Base-by-base conservation (phyloP, 2,888 invertebrate genomes). In the Parochlus steinenii region DNA sequence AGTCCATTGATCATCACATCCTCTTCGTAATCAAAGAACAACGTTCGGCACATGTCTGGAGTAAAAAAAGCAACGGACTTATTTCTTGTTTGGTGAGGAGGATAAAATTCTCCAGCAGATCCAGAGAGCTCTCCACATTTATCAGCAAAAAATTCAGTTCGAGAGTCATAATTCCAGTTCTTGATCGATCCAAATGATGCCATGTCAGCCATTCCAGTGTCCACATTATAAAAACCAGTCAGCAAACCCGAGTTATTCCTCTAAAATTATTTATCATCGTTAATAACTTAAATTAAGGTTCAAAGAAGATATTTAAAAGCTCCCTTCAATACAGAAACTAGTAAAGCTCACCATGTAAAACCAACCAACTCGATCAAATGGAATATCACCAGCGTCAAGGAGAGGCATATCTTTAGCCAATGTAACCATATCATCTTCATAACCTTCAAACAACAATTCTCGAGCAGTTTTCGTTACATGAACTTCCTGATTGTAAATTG, bases 311-410 rank as follows among this genome's bases (percentile, higher is more conserved):
- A 22, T 22, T 22, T 22, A 8, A 22, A 8, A n/a, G 23, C n/a
- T 22, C n/a, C n/a, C 7, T 8, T 22, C 23, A 7, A 22, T 22
- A 8, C 23, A 22, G 10, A 22, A n/a, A n/a, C n/a, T n/a, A n/a
- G n/a, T n/a, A n/a, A n/a, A n/a, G n/a, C n/a, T n/a, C n/a, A n/a
- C n/a, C n/a, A n/a, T n/a, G n/a, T 83, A 87, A 57, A 90, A 89
- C 74, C 86, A 79, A 8, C 82, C 90, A 52, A 90, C 87, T 48
- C 67, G 71, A 48, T 87, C 87, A 41, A 73, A 73, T 0, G 69
- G 69, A 0, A 70, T 69, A 0, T 68, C 64, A n/a, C n/a, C 55
- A 25, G 48, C 50, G 0, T 63, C 61, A 16, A 69, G 63, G 2
- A 67, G 52, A 0, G 72, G 70, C 36, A 75, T 47, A 42, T 62